phyloP scores from a whole-genome alignment of 2,113 vertebrate genomes.

The Seriola dumerili region DNA sequence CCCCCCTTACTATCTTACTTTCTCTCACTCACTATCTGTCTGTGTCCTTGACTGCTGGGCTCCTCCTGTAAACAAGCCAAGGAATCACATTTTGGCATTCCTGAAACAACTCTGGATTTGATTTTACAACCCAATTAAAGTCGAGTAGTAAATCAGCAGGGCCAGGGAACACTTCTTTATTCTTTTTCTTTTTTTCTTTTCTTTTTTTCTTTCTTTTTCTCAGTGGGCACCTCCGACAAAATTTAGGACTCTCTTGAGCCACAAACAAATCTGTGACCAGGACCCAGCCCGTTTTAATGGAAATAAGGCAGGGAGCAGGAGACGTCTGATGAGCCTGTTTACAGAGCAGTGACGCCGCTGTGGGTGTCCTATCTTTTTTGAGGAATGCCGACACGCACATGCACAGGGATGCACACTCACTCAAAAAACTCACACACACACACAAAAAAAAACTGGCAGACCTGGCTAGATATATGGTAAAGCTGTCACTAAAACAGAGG shows the following conservation, averaged over 20 bases:
- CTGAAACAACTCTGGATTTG: constrained; percentile 84
- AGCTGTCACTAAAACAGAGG: constrained; percentile 73
- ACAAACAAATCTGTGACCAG: constrained; percentile 68
- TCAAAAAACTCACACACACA: constrained; percentile 9
- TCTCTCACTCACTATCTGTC: constrained; percentile 51
- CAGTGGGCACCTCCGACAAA: constrained; percentile 56
- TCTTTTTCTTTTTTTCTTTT: constrained; percentile 16
- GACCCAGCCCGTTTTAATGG: constrained; percentile 63
- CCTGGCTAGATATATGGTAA: constrained; percentile 59
- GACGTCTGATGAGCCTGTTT: constrained; percentile 66
- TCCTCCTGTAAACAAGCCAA: constrained; percentile 81
- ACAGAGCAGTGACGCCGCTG: constrained; percentile 64
- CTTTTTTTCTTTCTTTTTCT: constrained; percentile 14
- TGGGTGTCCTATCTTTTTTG: constrained; percentile 58
- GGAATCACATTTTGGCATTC: constrained; percentile 83
- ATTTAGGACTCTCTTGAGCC: constrained; percentile 67
- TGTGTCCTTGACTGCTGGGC: constrained; percentile 81
- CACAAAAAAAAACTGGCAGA: constrained; percentile 22
- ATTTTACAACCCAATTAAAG: constrained; percentile 88
- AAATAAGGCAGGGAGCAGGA: constrained; percentile 49
- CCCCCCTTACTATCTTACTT: constrained; percentile 56
- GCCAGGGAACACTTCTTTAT: constrained; percentile 41
- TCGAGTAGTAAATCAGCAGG: constrained; percentile 79
- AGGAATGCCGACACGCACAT: constrained; percentile 50
- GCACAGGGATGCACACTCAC: constrained; percentile 1